Conservation (phyloP, 2,888 invertebrate species). For the Pristionchus japonicus region DNA sequence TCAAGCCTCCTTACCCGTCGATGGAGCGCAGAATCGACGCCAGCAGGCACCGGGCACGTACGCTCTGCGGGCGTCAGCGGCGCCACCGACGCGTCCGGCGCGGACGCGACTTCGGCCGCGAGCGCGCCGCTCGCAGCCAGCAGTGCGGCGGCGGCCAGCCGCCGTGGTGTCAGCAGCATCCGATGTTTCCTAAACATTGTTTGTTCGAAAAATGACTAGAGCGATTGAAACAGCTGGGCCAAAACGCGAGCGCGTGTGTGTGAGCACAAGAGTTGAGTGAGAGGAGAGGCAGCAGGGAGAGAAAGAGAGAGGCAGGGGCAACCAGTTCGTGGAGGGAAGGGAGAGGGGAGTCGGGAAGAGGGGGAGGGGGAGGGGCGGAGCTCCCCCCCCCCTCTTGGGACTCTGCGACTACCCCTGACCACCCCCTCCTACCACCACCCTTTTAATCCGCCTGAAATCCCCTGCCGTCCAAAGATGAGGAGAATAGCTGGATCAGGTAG, state of each 20-base stretch:
- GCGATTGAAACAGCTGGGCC: constrained; percentile 3
- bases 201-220: neutral
- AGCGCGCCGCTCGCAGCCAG: neutral
- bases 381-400: neutral
- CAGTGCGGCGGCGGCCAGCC: constrained; percentile 14
- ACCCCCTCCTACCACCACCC: neutral
- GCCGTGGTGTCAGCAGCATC: constrained; percentile 32
- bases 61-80: neutral
- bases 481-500: neutral
- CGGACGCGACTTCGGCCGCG: neutral
- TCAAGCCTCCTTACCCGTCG: neutral
- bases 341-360: neutral
- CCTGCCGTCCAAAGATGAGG: neutral
- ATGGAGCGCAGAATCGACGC: neutral
- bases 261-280: neutral
- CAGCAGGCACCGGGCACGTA: neutral
- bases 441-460: constrained; percentile 12
- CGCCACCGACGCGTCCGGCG: neutral
- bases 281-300: neutral
- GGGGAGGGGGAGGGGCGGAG: neutral
- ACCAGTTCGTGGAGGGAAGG: neutral
- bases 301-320: constrained; percentile 14
- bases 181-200: neutral
- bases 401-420: neutral
- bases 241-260: neutral